Conservation (phyloP, 1,140 invertebrate species). For the Gonatopus flavifemur region DNA sequence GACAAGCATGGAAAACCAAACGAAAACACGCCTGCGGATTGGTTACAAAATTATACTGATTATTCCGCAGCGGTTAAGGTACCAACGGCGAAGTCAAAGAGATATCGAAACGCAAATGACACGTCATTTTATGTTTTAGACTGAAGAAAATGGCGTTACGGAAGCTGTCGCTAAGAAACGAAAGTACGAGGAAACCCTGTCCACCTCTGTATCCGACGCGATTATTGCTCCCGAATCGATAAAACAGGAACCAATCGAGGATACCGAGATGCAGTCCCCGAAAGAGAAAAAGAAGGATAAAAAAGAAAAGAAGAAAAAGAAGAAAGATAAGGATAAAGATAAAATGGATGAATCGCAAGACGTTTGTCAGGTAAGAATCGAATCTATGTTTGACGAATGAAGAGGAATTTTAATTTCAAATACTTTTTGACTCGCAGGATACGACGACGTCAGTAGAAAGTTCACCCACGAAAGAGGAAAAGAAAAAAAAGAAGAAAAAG, state of each 20-base stretch:
- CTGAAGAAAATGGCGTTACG: constrained; percentile 41
- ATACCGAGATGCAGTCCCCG: constrained; percentile 51
- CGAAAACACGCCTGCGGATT: constrained; percentile 92
- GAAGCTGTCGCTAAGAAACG: constrained; percentile 37
- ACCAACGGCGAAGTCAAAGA: constrained; percentile 4
- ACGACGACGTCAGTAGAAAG: constrained; percentile 53
- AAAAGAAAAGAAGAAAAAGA: constrained; percentile 68
- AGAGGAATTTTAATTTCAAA: not conserved
- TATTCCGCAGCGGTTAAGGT: constrained; percentile 54
- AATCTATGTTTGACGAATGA: not conserved
- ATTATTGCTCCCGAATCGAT: constrained; percentile 17
- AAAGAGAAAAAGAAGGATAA: constrained; percentile 59
- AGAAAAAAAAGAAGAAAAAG: constrained; percentile 77
- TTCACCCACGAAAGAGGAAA: too few relatives aligned
- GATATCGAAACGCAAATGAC: too few relatives aligned
- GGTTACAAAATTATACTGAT: constrained; percentile 75
- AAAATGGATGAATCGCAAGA: constrained; percentile 25
- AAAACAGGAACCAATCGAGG: constrained; percentile 52
- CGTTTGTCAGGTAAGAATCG: not conserved
- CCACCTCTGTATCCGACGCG: constrained; percentile 3
- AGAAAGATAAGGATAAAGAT: constrained; percentile 57
- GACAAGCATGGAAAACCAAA: constrained; percentile 97
- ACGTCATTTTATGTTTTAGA: constrained; percentile 25
- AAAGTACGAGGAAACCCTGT: constrained; percentile 38
- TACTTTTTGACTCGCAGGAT: constrained; percentile 33